phyloP scores from a whole-genome alignment of 2,888 invertebrate species.

The Acheta domesticus region DNA sequence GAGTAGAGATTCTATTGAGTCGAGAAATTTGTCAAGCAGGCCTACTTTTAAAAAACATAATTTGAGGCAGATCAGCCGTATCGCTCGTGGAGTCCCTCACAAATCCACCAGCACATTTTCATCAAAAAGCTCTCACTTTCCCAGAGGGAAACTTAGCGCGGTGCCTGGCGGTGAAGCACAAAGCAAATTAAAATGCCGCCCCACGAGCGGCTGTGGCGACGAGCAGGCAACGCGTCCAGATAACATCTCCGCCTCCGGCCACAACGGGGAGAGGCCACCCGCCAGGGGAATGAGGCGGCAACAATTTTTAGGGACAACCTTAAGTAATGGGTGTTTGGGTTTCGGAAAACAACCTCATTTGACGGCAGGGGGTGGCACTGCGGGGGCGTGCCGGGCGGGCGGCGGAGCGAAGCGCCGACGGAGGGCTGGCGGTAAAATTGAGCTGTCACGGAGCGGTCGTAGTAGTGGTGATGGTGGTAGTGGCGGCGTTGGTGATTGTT shows the following conservation, averaged over 20 bases:
- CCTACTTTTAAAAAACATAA: too few species aligned
- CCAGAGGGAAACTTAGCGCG: too few species aligned
- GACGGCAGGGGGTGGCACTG: not conserved
- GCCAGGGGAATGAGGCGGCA: not conserved
- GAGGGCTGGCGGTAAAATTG: not conserved
- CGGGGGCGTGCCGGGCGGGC: not conserved
- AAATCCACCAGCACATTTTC: too few species aligned
- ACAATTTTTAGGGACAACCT: not conserved
- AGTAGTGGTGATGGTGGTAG: not conserved
- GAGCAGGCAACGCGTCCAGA: not conserved
- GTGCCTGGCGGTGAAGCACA: not conserved
- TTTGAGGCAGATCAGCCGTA: too few species aligned
- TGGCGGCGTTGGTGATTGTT: too few species aligned
- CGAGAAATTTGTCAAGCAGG: too few species aligned
- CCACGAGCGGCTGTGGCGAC: not conserved
- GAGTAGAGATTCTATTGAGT: too few species aligned
- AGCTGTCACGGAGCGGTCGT: not conserved
- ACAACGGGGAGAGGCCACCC: not conserved
- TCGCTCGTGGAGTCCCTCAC: too few species aligned
- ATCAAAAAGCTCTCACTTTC: too few species aligned
- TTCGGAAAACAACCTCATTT: conserved; percentile 4
- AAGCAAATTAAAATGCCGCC: conserved; percentile 5
- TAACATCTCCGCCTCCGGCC: not conserved
- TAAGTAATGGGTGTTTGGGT: conserved; percentile 10
- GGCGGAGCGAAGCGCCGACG: not conserved